Percentiles rank a stretch among this genome's conserved stretches.
Evolutionary conservation across 2,113 vertebrate species (phyloP).

Genomic region (Fregetta grallaria): DNA sequence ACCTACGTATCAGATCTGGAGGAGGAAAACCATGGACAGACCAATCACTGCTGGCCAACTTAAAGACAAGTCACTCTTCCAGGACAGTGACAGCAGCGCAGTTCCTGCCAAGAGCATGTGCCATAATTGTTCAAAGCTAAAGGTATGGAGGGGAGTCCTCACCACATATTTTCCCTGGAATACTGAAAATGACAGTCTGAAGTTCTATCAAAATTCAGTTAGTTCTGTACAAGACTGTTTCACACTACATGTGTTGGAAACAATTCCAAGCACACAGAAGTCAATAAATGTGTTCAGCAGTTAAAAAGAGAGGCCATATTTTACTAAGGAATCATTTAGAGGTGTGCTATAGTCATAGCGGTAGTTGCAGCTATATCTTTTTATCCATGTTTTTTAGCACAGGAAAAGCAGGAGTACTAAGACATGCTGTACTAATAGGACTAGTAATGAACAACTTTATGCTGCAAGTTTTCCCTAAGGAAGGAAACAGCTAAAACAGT

Average conservation of each 20-base stretch:
- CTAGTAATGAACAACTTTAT: background rate
- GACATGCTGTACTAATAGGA: background rate
- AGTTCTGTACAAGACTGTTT: background rate
- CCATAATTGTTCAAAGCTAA: conserved; percentile 40
- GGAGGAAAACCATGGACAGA: conserved; percentile 32
- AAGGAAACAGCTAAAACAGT: background rate
- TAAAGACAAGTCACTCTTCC: conserved; percentile 21
- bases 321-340: background rate
- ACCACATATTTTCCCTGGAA: background rate
- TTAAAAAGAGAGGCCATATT: background rate
- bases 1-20: background rate
- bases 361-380: background rate
- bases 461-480: background rate
- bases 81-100: background rate
- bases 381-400: background rate
- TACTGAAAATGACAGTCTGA: background rate
- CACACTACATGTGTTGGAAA: background rate
- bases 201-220: background rate
- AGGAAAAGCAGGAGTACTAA: background rate
- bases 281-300: background rate
- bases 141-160: conserved; percentile 27
- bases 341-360: background rate
- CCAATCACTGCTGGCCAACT: background rate
- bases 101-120: background rate
- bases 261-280: background rate